Percentiles rank a stretch among this genome's conserved stretches.
Conservation (phyloP, 2,113 vertebrate species). For the Ramphastos sulfuratus region DNA sequence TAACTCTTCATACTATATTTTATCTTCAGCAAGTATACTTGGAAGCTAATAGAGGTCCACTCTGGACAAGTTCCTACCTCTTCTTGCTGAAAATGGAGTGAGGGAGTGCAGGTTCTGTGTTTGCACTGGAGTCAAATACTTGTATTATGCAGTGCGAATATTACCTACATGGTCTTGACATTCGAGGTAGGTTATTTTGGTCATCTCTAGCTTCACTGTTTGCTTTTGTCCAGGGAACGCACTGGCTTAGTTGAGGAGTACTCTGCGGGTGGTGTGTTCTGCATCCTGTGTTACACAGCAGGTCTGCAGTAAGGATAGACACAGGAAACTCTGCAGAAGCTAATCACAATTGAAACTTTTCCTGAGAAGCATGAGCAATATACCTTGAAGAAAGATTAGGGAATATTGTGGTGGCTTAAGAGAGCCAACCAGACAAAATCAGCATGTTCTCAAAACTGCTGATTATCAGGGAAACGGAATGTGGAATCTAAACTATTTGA, state of each 20-base stretch:
- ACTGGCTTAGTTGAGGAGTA: background rate
- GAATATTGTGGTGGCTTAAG: background rate
- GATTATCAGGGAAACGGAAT: background rate
- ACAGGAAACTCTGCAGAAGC: background rate
- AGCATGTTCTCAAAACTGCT: background rate
- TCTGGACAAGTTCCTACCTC: background rate
- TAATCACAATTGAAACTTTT: background rate
- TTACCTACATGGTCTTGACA: background rate
- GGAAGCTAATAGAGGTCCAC: background rate
- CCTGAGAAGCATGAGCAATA: background rate
- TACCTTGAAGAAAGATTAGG: background rate
- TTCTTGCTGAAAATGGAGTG: background rate
- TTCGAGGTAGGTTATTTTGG: background rate
- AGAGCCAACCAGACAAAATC: background rate
- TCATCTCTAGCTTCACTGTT: background rate
- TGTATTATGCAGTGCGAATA: background rate
- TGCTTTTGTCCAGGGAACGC: background rate
- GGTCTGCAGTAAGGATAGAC: background rate
- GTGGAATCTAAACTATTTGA: background rate
- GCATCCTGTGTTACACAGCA: background rate
- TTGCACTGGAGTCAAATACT: background rate
- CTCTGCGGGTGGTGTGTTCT: background rate
- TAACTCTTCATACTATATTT: background rate
- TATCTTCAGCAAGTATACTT: background rate
- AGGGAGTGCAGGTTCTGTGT: background rate